Percentiles rank a stretch among this genome's conserved stretches.
Evolutionary conservation across 2,888 invertebrate genomes (phyloP).

Genomic region (Acanthosepion pharaonis): DNA sequence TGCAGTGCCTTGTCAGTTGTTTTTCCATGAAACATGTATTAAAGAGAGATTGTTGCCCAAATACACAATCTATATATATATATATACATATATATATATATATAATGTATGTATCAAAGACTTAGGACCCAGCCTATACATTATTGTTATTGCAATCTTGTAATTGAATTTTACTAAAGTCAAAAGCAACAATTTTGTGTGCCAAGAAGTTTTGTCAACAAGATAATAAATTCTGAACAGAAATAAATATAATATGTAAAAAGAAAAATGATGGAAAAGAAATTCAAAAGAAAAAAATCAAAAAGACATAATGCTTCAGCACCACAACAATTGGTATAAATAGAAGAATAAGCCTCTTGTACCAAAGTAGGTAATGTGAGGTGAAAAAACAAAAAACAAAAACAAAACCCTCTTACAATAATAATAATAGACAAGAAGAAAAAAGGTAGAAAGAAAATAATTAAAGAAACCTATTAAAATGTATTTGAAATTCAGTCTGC

Average conservation of each 20-base stretch:
- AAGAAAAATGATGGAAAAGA: background rate
- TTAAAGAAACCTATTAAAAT: background rate
- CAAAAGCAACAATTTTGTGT: background rate
- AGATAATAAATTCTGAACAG: background rate
- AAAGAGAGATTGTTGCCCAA: too few relatives aligned
- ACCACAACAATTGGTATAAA: background rate
- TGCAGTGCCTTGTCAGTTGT: too few relatives aligned
- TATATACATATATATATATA: too few relatives aligned
- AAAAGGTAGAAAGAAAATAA: background rate
- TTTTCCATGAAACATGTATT: too few relatives aligned
- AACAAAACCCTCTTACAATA: background rate
- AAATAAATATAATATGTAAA: background rate
- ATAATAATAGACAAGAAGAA: background rate
- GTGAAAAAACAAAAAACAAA: background rate
- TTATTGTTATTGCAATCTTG: background rate
- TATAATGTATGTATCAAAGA: background rate
- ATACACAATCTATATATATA: background rate
- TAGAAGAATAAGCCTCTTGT: background rate
- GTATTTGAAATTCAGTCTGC: background rate
- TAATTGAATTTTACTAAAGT: background rate
- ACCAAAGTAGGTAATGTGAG: background rate
- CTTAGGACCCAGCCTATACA: background rate
- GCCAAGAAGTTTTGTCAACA: background rate
- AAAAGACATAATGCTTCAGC: background rate
- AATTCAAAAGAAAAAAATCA: background rate